These are phyloP conservation scores for Melanchra persicariae DNA, from an alignment of 2,888 invertebrate species.

Conservation along the genomic window DNA sequence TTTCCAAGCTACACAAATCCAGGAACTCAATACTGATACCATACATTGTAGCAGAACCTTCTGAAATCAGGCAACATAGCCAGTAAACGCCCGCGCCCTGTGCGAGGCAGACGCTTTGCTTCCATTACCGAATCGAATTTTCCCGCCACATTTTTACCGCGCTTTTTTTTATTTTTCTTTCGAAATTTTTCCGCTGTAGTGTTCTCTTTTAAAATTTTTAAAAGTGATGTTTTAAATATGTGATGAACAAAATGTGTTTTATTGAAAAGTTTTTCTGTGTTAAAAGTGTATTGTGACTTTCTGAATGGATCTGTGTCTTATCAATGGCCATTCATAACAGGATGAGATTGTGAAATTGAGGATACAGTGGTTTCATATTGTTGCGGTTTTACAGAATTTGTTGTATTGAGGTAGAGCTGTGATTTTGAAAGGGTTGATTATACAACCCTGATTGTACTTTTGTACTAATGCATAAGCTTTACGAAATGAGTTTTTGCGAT, in stretches of 20 bases:
- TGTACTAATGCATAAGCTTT: no score
- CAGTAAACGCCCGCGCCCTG: constrained; percentile 64
- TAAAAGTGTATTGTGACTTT: constrained; percentile 29
- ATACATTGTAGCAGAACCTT: constrained; percentile 24
- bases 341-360: constrained; percentile 40
- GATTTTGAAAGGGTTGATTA: no score
- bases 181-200: constrained; percentile 16
- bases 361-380: constrained; percentile 26
- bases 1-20: constrained; percentile 1
- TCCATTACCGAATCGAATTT: constrained; percentile 56
- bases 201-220: not conserved
- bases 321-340: constrained; percentile 50
- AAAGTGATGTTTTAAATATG: constrained; percentile 3
- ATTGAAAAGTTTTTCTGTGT: constrained; percentile 4
- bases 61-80: constrained; percentile 52
- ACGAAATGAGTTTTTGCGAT: no score
- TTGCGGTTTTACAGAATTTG: constrained; percentile 19
- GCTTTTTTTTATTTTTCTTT: constrained; percentile 60
- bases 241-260: constrained; percentile 11
- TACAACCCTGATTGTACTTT: no score
- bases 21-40: constrained; percentile 20
- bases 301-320: constrained; percentile 28
- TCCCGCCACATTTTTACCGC: constrained; percentile 65
- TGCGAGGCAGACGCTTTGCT: constrained; percentile 65
- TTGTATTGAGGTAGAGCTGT: constrained; percentile 38